Percentiles rank a stretch among this genome's conserved stretches.
phyloP scores from a whole-genome alignment of 2,797 vertebrate species.

The Cryptoprocta ferox region DNA sequence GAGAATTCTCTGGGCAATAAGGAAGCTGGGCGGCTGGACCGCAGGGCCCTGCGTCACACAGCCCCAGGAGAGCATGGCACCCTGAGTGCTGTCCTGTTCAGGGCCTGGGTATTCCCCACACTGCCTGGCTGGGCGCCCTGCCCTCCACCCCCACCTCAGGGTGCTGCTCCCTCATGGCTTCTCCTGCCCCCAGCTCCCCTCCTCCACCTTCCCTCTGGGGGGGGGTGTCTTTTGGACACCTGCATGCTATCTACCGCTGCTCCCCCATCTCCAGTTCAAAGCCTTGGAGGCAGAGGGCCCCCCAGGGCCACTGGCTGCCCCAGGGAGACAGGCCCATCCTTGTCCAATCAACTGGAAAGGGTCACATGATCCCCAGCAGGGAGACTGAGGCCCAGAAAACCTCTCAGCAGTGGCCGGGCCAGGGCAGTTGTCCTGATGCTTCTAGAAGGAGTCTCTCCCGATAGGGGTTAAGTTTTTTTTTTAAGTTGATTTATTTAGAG shows the following conservation, averaged over 20 bases:
- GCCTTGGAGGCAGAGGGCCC: not conserved
- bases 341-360: not conserved
- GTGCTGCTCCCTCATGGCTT: not conserved
- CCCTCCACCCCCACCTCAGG: not conserved
- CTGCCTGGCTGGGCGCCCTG: not conserved
- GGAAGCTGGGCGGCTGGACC: not conserved
- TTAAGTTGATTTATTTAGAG: too few relatives aligned
- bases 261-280: not conserved
- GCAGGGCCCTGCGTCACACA: accelerated
- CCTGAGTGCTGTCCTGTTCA: too few relatives aligned
- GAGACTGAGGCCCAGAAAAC: not conserved
- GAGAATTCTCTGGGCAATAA: not conserved
- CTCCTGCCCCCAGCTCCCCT: too few relatives aligned
- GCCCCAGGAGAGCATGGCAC: not conserved
- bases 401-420: not conserved
- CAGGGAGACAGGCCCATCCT: not conserved
- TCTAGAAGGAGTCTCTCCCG: not conserved
- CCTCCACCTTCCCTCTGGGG: not conserved
- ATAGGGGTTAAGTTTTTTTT: not conserved
- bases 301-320: not conserved
- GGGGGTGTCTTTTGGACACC: not conserved
- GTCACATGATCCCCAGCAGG: not conserved
- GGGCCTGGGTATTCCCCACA: too few relatives aligned
- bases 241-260: not conserved
- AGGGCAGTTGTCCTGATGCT: not conserved